Evolutionary conservation across 2,113 vertebrate genomes (phyloP).

Genomic region (Lanius ludovicianus): DNA sequence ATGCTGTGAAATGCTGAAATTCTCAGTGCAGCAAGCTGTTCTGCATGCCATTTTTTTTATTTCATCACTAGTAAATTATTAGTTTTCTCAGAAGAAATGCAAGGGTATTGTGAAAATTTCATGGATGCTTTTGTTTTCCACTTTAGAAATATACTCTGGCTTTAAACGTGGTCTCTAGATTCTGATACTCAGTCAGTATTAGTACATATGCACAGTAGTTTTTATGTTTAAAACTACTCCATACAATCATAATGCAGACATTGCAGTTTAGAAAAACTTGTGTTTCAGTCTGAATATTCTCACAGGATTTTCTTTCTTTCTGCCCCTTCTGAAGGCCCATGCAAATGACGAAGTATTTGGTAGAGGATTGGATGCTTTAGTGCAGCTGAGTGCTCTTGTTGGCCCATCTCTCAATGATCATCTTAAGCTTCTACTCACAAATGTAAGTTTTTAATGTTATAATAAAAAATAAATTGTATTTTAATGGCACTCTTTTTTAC

Average conservation of each 20-base stretch:
- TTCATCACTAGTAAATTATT: neutral
- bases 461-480: neutral
- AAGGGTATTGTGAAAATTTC: neutral
- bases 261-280: neutral
- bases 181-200: neutral
- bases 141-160: neutral
- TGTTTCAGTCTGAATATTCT: neutral
- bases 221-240: neutral
- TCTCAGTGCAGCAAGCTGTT: neutral
- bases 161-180: neutral
- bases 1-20: neutral
- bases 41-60: neutral
- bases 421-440: conserved; percentile 80
- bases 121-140: neutral
- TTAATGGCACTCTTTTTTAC: neutral
- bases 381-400: conserved; percentile 76
- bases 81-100: neutral
- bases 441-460: conserved; percentile 65
- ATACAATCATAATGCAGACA: neutral
- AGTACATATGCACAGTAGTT: neutral
- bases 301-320: neutral
- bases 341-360: conserved; percentile 73
- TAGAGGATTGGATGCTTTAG: conserved; percentile 76
- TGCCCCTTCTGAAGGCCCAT: conserved; percentile 61
- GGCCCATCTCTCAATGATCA: conserved; percentile 77